Evolutionary conservation across 2,113 vertebrate species (phyloP), one percentile per base, ranked within the genome.

Genomic region (Cheirogaleus medius): DNA sequence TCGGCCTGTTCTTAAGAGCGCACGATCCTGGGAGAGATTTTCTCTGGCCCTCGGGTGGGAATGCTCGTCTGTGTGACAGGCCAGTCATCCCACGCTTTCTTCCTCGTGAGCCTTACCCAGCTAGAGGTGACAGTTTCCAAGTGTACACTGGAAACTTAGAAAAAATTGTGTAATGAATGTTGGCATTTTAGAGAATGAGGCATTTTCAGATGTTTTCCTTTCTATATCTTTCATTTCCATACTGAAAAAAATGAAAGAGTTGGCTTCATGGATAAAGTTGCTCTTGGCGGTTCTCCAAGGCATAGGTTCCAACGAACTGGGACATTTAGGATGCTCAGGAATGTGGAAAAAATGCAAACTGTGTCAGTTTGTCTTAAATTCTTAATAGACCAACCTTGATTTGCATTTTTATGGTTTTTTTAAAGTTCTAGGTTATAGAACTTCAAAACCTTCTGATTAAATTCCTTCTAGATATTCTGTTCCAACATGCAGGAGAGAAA

Each of bases 381-480:
- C 23, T 39, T 29, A 89, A 56, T 34, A 23, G 74, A 64, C 58
- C 47, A 63, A 1, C 60, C 32, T 34, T 90, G 82, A 74, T 27
- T 80, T 96, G 8, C 91, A 8, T 96, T 93, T 97, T 86, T 8
- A 39, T 27, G 52, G 11, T 18, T 23, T 34, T 74, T 58, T 25
- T 85, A 2, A 84, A 23, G 49, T 47, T 69, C 10, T 54, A 42
- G 83, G 9, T 34, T 74, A 18, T 73, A 81, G 60, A 63, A 63
- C 60, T 63, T 63, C 10, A 63, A 63, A 23, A 20, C 4, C 25
- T 56, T 71, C 37, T 37, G 42, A 4, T 27, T 74, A 29, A 56
- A 20, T 34, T 54, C 39, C 9, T 8, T 23, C 69, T 66, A 34
- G 29, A 1, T 18, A 2, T 10, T 78, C 2, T 5, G 0, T 71